phyloP scores from a whole-genome alignment of 2,113 vertebrate genomes.

The Octodon degus region DNA sequence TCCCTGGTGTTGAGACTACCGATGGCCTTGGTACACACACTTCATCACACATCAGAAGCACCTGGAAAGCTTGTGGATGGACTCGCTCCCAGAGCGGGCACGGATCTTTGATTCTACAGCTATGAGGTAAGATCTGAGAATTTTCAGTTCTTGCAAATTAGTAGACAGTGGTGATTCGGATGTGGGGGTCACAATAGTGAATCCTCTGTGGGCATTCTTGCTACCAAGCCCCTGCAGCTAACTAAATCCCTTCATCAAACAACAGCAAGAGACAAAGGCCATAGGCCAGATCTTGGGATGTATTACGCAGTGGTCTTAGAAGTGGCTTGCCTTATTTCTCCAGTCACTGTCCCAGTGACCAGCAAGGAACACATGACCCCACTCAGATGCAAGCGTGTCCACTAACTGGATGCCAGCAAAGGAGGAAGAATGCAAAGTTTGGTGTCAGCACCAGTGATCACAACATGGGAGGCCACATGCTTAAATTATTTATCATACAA shows the following conservation, averaged over 20 bases:
- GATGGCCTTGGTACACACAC: neutral
- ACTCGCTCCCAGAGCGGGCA: neutral
- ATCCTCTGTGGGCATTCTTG: neutral
- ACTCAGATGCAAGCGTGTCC: neutral
- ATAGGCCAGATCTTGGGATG: rapidly evolving
- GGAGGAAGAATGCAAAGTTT: rapidly evolving
- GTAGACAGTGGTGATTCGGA: neutral
- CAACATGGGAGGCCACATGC: neutral
- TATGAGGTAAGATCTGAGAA: neutral
- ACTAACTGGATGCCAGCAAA: neutral
- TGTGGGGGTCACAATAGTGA: neutral
- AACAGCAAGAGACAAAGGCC: neutral
- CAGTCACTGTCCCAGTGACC: neutral
- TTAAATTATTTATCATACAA: neutral
- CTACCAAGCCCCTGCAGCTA: rapidly evolving
- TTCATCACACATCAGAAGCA: neutral
- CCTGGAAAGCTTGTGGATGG: neutral
- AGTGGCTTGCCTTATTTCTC: neutral
- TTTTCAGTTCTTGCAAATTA: neutral
- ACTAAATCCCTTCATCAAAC: neutral
- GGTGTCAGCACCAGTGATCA: neutral
- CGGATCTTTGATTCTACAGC: neutral
- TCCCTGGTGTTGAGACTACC: neutral
- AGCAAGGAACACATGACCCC: too few species aligned
- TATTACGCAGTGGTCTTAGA: neutral